A percentile compares a stretch with the other conserved stretches of the same genome.
phyloP scores from a whole-genome alignment of 2,797 vertebrate genomes.

The Kryptolebias ocellatus region DNA sequence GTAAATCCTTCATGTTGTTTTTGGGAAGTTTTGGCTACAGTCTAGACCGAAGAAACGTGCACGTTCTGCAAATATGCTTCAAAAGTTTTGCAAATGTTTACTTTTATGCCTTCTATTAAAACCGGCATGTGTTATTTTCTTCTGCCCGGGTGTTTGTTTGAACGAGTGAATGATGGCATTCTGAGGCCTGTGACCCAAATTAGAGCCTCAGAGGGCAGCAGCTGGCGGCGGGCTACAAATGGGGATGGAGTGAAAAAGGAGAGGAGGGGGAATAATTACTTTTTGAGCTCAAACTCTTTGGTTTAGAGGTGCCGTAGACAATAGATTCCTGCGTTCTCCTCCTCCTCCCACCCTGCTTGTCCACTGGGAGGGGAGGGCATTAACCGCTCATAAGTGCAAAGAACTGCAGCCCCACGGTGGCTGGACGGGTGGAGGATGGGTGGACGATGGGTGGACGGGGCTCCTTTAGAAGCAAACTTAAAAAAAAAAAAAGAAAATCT shows the following conservation, averaged over 20 bases:
- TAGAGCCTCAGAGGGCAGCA: slow-evolving; percentile 75
- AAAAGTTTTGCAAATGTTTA: not conserved
- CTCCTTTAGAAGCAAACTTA: slow-evolving; percentile 10
- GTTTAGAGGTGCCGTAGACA: slow-evolving; percentile 77
- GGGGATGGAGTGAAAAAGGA: slow-evolving; percentile 39
- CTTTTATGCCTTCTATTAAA: not conserved
- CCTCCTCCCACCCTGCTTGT: slow-evolving; percentile 47
- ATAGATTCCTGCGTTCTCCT: slow-evolving; percentile 60
- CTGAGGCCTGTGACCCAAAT: slow-evolving; percentile 82
- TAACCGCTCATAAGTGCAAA: slow-evolving; percentile 38
- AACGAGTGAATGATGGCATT: slow-evolving; percentile 72
- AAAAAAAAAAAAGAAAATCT: slow-evolving; percentile 36
- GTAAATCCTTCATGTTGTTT: not conserved
- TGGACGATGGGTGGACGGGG: slow-evolving; percentile 23
- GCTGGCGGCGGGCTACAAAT: slow-evolving; percentile 61
- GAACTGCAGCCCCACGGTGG: slow-evolving; percentile 27
- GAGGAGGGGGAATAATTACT: slow-evolving; percentile 74
- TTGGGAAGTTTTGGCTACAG: not conserved
- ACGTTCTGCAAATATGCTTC: not conserved
- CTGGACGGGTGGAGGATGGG: slow-evolving; percentile 2
- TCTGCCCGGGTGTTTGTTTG: slow-evolving; percentile 54
- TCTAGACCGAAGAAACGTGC: not conserved
- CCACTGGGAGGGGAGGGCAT: slow-evolving; percentile 28
- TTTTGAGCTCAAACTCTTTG: slow-evolving; percentile 75
- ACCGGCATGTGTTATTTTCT: slow-evolving; percentile 39